Conservation (phyloP, 2,113 vertebrate species). For the Callorhinus ursinus region DNA sequence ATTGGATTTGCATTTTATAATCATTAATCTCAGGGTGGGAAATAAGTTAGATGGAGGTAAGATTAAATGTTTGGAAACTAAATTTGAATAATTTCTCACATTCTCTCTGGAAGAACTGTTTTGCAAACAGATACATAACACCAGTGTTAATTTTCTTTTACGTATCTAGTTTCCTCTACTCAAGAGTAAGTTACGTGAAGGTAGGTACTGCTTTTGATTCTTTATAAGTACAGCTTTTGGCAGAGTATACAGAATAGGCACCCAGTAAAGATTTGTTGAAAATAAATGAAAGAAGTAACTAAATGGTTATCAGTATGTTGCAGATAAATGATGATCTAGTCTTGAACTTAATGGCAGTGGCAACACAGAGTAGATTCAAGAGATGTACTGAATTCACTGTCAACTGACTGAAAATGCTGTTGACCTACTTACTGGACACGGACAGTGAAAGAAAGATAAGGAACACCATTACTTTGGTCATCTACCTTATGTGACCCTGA, state of each 20-base stretch:
- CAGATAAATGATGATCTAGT: not conserved
- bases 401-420: not conserved
- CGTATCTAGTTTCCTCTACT: not conserved
- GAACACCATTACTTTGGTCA: not conserved
- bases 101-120: not conserved
- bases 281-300: conserved; percentile 41
- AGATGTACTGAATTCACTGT: not conserved
- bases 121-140: not conserved
- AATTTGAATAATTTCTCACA: conserved; percentile 36
- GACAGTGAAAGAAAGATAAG: not conserved
- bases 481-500: not conserved
- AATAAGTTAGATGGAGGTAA: conserved; percentile 11
- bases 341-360: not conserved
- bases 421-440: not conserved
- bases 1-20: conserved; percentile 22
- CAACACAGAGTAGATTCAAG: not conserved
- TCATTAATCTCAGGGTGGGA: not conserved
- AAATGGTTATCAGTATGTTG: conserved; percentile 8
- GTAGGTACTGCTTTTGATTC: not conserved
- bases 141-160: not conserved
- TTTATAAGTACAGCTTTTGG: conserved; percentile 37
- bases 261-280: conserved; percentile 23
- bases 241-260: not conserved
- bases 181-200: conserved; percentile 37
- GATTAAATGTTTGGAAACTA: conserved; percentile 7